phyloP scores from a whole-genome alignment of 2,888 invertebrate genomes.

The Morpho helenor region DNA sequence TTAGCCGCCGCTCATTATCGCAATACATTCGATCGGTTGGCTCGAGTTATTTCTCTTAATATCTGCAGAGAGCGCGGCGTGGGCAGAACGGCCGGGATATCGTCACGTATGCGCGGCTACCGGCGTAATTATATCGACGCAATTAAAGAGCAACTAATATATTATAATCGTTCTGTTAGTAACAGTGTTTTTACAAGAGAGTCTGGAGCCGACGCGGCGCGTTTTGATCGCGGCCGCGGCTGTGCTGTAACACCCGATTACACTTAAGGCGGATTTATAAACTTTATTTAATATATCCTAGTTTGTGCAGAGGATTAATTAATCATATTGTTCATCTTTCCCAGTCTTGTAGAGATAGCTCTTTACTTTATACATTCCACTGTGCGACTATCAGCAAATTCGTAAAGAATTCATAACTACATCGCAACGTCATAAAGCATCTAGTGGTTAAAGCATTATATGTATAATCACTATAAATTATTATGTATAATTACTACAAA shows the following conservation, averaged over 20 bases:
- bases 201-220: conserved; percentile 51
- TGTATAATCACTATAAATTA: no score
- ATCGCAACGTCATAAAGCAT: no score
- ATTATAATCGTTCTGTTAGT: conserved; percentile 77
- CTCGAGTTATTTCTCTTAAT: conserved; percentile 74
- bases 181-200: conserved; percentile 69
- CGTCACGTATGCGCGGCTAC: conserved; percentile 71
- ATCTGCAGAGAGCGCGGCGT: conserved; percentile 52
- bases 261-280: conserved; percentile 48
- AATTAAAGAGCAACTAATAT: conserved; percentile 77
- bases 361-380: no score
- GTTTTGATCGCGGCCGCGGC: conserved; percentile 51
- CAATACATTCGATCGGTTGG: conserved; percentile 71
- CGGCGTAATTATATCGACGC: conserved; percentile 75
- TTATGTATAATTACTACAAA: no score
- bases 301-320: no score
- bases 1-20: conserved; percentile 72
- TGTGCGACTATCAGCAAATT: no score
- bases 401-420: no score
- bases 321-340: no score
- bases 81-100: conserved; percentile 65
- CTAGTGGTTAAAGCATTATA: no score
- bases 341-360: no score
- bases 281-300: conserved; percentile 46
- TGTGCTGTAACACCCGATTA: conserved; percentile 52